A percentile compares a stretch with the other conserved stretches of the same genome.
These are phyloP conservation scores for Anguilla rostrata DNA, from an alignment of 2,113 vertebrate species.

Conservation along the genomic window DNA sequence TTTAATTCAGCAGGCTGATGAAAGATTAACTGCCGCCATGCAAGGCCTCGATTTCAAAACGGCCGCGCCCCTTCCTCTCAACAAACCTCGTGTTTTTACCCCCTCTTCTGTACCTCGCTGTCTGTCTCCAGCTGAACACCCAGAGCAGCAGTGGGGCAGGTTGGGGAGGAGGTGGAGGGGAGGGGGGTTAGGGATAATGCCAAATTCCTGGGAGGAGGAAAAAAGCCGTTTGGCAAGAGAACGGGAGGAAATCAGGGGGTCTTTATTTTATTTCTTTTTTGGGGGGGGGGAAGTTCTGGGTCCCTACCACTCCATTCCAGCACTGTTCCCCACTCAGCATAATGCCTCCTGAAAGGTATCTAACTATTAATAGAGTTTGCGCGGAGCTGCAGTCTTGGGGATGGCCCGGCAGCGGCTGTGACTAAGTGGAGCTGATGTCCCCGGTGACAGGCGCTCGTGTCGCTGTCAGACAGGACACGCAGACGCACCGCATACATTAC, in stretches of 20 bases:
- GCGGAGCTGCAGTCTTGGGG: slow-evolving; percentile 65
- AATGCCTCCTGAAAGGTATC: slow-evolving; percentile 73
- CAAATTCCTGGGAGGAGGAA: neutral
- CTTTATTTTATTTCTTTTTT: neutral
- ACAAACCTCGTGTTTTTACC: slow-evolving; percentile 58
- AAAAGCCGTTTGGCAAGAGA: neutral
- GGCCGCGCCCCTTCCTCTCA: slow-evolving; percentile 45
- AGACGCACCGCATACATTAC: no score
- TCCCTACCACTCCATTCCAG: slow-evolving; percentile 49
- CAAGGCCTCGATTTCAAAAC: slow-evolving; percentile 63
- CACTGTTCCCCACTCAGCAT: slow-evolving; percentile 62
- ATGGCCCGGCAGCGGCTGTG: slow-evolving; percentile 64
- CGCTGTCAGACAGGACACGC: slow-evolving; percentile 59
- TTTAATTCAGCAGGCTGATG: slow-evolving; percentile 70
- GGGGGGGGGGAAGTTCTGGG: slow-evolving; percentile 14
- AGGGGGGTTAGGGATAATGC: slow-evolving; percentile 20
- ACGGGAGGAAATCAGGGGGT: neutral
- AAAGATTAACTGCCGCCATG: slow-evolving; percentile 67
- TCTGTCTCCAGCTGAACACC: slow-evolving; percentile 41
- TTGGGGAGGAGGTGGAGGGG: slow-evolving; percentile 23
- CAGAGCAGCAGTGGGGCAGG: slow-evolving; percentile 27
- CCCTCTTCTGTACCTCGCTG: slow-evolving; percentile 56
- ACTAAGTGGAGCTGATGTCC: slow-evolving; percentile 73
- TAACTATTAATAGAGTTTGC: slow-evolving; percentile 73
- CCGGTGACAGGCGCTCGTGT: slow-evolving; percentile 65